Evolutionary conservation across 2,113 vertebrate species (phyloP), one percentile per base, ranked within the genome.

Genomic region (Cyanoderma ruficeps): DNA sequence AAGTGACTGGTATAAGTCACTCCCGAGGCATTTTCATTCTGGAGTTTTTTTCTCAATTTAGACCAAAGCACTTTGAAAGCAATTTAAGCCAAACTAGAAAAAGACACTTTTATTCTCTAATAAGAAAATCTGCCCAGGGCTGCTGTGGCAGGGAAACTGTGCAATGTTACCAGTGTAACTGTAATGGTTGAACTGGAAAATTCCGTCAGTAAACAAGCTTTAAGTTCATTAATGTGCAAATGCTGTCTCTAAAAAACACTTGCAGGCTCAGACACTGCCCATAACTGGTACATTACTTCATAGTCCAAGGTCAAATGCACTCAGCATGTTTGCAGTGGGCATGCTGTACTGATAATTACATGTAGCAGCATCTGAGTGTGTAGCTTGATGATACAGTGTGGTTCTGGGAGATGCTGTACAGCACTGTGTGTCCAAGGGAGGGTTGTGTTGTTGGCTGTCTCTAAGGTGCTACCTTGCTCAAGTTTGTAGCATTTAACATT

Each of bases 271-370:
- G 77, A 76, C 39, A 42, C 46, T 87, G 78, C 49, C 78, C 61
- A 52, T 39, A 71, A 22, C 25, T 76, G 35, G 50, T 86, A 15
- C 65, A 72, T 87, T 89, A 42, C 63, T 61, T 85, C 4, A 1
- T 55, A 91, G 42, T 59, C 67, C 94, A 94, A 95, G 82, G 89
- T 95, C 87, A 95, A 90, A 94, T 78, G 47, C 27, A 72, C 78
- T 93, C 87, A 93, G 74, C 78, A 72, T 74, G 21, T 93, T 97
- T 95, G 59, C 81, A 83, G 15, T 70, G 85, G 69, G 23, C 42
- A 70, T 37, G 25, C 67, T 77, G 59, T 87, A 85, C 89, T 94
- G 87, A 85, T 87, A 95, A 93, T 87, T 85, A 72, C 77, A 83
- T 2, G 7, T 39, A 65, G 89, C 77, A 72, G 46, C 85, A 61